Conservation (phyloP, 2,113 vertebrate species). For the Upupa epops region DNA sequence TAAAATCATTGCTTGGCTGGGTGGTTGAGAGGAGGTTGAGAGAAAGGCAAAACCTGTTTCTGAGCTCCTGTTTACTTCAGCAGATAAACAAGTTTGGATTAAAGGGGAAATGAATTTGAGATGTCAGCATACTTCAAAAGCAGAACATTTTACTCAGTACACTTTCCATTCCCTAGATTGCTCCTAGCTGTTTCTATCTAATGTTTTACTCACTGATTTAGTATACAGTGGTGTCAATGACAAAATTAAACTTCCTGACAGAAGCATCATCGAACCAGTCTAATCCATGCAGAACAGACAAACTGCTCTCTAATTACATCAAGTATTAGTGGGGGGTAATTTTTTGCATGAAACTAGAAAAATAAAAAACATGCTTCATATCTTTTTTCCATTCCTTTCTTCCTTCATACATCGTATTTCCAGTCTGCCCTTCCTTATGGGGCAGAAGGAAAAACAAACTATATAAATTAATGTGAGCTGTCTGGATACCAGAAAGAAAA, state of each 20-base stretch:
- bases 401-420: neutral
- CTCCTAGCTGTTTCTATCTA: constrained; percentile 2
- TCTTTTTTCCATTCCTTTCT: neutral
- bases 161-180: constrained; percentile 55
- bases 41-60: constrained; percentile 50
- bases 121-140: constrained; percentile 65
- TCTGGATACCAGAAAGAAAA: neutral
- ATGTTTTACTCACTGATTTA: constrained; percentile 11
- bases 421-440: neutral
- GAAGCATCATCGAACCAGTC: constrained; percentile 31
- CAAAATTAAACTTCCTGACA: constrained; percentile 55
- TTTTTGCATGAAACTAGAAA: constrained; percentile 1
- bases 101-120: constrained; percentile 10
- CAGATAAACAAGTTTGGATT: constrained; percentile 61
- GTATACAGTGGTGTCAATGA: constrained; percentile 32
- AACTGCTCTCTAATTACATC: neutral
- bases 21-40: constrained; percentile 39
- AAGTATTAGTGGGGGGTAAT: neutral
- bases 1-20: constrained; percentile 38
- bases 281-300: neutral
- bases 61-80: constrained; percentile 59
- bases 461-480: neutral
- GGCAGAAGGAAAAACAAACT: neutral
- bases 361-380: neutral
- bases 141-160: constrained; percentile 40